Conservation (phyloP, 2,113 vertebrate species). For the Grus americana region DNA sequence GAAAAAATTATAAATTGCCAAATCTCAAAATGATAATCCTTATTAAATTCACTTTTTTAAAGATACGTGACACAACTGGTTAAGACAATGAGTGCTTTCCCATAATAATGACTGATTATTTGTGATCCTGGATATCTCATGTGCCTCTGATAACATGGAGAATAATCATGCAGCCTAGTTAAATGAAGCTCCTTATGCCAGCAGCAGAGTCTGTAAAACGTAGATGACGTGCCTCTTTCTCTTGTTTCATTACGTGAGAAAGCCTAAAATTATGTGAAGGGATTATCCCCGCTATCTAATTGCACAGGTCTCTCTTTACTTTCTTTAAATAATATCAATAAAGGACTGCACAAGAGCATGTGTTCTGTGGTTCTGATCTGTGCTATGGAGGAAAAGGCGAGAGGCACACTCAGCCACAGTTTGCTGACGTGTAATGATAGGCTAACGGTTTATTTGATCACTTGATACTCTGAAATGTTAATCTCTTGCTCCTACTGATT, state of each 20-base stretch:
- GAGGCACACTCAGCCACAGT: not conserved
- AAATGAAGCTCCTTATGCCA: not conserved
- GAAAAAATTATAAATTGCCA: not conserved
- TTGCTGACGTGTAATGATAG: not conserved
- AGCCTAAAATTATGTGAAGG: not conserved
- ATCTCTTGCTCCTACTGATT: not conserved
- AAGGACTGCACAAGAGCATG: not conserved
- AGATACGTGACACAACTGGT: not conserved
- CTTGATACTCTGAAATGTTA: not conserved
- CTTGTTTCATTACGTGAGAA: not conserved
- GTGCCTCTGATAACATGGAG: not conserved
- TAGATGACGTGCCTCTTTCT: not conserved
- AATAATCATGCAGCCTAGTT: not conserved
- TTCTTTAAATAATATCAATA: not conserved
- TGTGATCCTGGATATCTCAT: not conserved
- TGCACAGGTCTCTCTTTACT: not conserved
- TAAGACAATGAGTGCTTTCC: not conserved
- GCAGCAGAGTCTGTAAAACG: not conserved
- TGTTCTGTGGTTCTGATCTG: not conserved
- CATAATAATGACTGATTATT: not conserved
- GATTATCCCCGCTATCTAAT: not conserved
- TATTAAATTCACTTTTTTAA: not conserved
- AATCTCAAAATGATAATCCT: not conserved
- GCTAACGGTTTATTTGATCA: not conserved
- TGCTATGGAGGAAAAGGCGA: rapidly evolving